Base-by-base conservation (phyloP, 1,140 invertebrate genomes). In the Megathymus violae region DNA sequence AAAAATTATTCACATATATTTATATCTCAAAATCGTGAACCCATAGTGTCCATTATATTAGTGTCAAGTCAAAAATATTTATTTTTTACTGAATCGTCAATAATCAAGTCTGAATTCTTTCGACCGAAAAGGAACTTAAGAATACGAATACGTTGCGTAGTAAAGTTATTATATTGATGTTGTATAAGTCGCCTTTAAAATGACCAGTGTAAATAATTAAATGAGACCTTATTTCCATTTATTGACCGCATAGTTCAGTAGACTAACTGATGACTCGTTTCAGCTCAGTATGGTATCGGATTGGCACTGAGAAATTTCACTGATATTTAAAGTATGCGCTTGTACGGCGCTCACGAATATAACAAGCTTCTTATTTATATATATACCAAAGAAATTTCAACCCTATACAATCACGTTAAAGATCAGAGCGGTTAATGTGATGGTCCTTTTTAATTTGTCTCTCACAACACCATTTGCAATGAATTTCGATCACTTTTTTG, bases 111-210 rank as follows among this genome's bases (percentile, higher is more conserved):
- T 46, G 59, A 79, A 76, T 72, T 70, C 63, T 60, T 50, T 58
- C 61, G 64, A 59, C 67, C 64, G 60, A 71, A 69, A 60, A 64
- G 64, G 58, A 58, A 58, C 4, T 47, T 11, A 11, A 47, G 54
- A 65, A 5, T 36, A 11, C 31, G 27, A 67, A 61, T 70, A 52
- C 52, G 36, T 69, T 70, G 60, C 56, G 62, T 69, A 75, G 70
- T 75, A 72, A 78, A 78, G 76, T 78, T 75, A 78, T 79, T 79
- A 79, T 70, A 69, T 62, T 70, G 66, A 72, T 72, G 68, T 63
- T 64, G 64, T 61, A 63, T 64, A 47, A 62, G 60, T 58, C 47
- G 41, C 27, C 16, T 47, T 58, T 66, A 43, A 54, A 63, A 66
- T 52, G 41, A 16, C 52, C 51, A 59, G 25, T 66, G 64, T 66